Evolutionary conservation across 2,888 invertebrate species (phyloP).

Genomic region (Cyaniris semiargus): DNA sequence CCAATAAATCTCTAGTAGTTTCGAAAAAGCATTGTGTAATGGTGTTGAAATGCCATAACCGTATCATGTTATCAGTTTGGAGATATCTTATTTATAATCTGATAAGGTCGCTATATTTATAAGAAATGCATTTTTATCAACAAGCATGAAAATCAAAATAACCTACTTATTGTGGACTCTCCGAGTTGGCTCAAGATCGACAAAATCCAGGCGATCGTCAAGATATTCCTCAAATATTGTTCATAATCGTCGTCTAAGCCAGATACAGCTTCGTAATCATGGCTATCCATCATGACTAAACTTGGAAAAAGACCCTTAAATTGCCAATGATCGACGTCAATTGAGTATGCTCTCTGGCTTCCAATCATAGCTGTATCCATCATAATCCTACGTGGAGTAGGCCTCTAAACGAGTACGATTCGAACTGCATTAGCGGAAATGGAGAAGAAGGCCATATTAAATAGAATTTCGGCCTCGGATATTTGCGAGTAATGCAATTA

Average conservation of each 20-base stretch:
- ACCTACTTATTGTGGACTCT: not conserved
- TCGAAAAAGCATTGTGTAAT: not conserved
- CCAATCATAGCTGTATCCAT: too few species aligned
- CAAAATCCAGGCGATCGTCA: too few species aligned
- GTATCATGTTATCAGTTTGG: not conserved
- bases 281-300: too few species aligned
- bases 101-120: not conserved
- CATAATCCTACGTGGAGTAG: not conserved
- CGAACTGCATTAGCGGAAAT: constrained; percentile 9
- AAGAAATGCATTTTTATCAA: not conserved
- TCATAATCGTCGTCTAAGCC: too few species aligned
- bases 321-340: too few species aligned
- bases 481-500: constrained; percentile 27
- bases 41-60: not conserved
- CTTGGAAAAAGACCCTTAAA: too few species aligned
- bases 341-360: too few species aligned
- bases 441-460: constrained; percentile 8
- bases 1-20: not conserved
- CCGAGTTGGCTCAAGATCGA: not conserved
- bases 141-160: not conserved
- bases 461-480: constrained; percentile 13
- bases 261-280: too few species aligned
- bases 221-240: too few species aligned
- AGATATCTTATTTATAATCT: not conserved
- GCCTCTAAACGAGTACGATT: not conserved